Conservation (phyloP, 1,140 invertebrate genomes). For the Coelopa frigida region DNA sequence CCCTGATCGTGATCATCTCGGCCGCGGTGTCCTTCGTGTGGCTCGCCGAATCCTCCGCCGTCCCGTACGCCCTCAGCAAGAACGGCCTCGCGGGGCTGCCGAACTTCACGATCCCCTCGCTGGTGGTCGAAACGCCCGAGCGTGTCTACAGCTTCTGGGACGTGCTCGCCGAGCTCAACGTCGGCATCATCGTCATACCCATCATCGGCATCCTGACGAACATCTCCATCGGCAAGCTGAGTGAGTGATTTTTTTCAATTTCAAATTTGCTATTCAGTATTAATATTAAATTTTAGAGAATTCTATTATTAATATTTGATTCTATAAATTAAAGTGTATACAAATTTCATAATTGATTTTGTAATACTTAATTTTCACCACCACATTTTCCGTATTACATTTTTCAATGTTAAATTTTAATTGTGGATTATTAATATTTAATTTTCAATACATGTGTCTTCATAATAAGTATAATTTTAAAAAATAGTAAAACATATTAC, state of each 20-base stretch:
- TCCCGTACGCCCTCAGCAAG: slow-evolving; percentile 29
- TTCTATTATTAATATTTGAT: too few species aligned
- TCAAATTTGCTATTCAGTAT: too few species aligned
- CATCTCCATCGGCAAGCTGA: slow-evolving; percentile 81
- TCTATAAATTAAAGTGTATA: too few species aligned
- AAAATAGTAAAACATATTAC: too few species aligned
- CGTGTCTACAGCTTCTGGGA: slow-evolving; percentile 53
- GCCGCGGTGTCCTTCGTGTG: slow-evolving; percentile 56
- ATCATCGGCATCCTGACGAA: slow-evolving; percentile 75
- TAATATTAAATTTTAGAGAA: too few species aligned
- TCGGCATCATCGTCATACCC: slow-evolving; percentile 66
- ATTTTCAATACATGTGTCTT: too few species aligned
- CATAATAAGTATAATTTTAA: too few species aligned
- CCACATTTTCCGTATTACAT: too few species aligned
- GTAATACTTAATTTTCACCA: too few species aligned
- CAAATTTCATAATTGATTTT: too few species aligned
- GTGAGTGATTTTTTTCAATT: slow-evolving; percentile 52
- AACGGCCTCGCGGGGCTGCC: slow-evolving; percentile 60
- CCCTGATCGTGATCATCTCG: slow-evolving; percentile 66
- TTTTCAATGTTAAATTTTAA: too few species aligned
- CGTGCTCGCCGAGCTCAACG: slow-evolving; percentile 59
- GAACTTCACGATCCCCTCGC: slow-evolving; percentile 52
- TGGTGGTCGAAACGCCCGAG: slow-evolving; percentile 52
- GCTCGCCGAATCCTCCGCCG: slow-evolving; percentile 14
- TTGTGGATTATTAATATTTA: too few species aligned